Percentiles rank a stretch among this genome's conserved stretches.
Conservation (phyloP, 92 coral and sea anemone genomes). For the Palythoa grandis region DNA sequence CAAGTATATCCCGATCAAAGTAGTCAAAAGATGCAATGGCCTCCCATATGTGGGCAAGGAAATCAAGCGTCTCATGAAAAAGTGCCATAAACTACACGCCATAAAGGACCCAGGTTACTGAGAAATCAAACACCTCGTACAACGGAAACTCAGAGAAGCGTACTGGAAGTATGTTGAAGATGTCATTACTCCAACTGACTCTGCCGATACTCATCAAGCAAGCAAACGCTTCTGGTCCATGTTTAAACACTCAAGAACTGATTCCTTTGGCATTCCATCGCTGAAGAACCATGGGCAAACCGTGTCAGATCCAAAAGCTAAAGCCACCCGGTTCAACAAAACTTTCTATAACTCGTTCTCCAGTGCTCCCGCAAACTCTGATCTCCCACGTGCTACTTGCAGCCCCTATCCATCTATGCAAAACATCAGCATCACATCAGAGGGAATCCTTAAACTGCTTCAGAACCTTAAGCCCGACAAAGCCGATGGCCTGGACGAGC, state of each 20-base stretch:
- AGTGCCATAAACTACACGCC: background rate
- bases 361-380: background rate
- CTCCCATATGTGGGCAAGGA: too few species aligned
- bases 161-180: too few species aligned
- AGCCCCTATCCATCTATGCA: background rate
- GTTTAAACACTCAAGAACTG: too few species aligned
- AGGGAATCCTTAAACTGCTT: background rate
- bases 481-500: background rate
- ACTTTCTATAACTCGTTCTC: background rate
- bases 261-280: too few species aligned
- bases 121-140: background rate
- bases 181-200: too few species aligned
- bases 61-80: too few species aligned
- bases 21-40: background rate
- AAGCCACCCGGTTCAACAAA: background rate
- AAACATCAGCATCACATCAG: background rate
- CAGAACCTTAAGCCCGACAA: background rate
- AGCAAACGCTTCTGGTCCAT: too few species aligned
- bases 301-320: too few species aligned
- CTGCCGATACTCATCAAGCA: too few species aligned
- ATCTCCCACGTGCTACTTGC: background rate
- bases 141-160: too few species aligned
- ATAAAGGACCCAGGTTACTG: background rate
- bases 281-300: too few species aligned
- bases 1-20: slow-evolving; percentile 28